Conservation (phyloP, 2,888 invertebrate species). For the Hydriomena furcata region DNA sequence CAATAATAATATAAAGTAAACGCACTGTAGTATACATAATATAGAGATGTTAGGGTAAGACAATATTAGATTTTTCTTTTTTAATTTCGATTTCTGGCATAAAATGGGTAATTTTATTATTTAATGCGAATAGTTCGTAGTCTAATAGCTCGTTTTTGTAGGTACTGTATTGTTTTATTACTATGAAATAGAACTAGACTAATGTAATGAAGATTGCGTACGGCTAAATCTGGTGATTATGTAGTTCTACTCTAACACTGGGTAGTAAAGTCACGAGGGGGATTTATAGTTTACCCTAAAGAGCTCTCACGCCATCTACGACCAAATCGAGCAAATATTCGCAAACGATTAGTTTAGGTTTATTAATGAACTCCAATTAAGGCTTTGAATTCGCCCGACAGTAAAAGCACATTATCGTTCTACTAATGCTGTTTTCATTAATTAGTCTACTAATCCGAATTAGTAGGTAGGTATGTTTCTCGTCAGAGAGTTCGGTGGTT, state of each 20-base stretch:
- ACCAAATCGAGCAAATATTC: slow-evolving; percentile 63
- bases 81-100: too few relatives aligned
- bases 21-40: too few relatives aligned
- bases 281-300: slow-evolving; percentile 20
- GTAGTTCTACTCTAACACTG: neutral
- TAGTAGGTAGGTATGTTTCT: neutral
- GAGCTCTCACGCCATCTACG: slow-evolving; percentile 35
- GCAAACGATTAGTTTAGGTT: slow-evolving; percentile 49
- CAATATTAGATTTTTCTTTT: neutral
- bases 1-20: too few relatives aligned
- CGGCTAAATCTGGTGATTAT: too few relatives aligned
- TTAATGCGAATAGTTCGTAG: too few relatives aligned
- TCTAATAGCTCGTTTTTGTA: too few relatives aligned
- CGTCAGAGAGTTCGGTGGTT: too few relatives aligned
- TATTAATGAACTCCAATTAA: slow-evolving; percentile 62
- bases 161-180: too few relatives aligned
- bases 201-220: too few relatives aligned
- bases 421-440: slow-evolving; percentile 25
- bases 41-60: neutral
- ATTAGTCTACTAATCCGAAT: slow-evolving; percentile 24
- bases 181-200: too few relatives aligned
- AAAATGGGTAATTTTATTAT: too few relatives aligned
- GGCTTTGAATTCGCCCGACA: slow-evolving; percentile 24
- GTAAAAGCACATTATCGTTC: slow-evolving; percentile 22
- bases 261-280: neutral